These are phyloP conservation scores for Channa striata DNA, from an alignment of 2,797 vertebrate species.

Conservation along the genomic window DNA sequence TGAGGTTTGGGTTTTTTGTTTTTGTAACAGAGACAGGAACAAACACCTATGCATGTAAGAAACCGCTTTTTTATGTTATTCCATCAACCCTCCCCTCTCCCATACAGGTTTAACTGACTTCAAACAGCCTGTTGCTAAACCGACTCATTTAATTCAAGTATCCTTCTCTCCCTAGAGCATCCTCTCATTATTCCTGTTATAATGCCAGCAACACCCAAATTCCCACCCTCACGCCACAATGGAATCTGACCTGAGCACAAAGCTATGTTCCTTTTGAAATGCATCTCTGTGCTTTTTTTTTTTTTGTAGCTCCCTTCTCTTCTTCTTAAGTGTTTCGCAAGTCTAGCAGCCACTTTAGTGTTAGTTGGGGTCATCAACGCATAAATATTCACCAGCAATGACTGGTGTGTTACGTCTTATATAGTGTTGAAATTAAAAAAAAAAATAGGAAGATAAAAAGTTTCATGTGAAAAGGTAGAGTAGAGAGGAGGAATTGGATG, in stretches of 20 bases:
- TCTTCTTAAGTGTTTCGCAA: conserved; percentile 57
- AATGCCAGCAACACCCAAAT: conserved; percentile 82
- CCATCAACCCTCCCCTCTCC: conserved; percentile 25
- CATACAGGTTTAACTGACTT: conserved; percentile 63
- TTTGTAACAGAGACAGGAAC: not conserved
- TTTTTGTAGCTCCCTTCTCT: conserved; percentile 48
- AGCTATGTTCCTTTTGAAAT: conserved; percentile 81
- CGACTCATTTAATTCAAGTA: conserved; percentile 74
- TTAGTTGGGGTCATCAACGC: conserved; percentile 39
- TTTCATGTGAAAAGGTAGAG: conserved; percentile 32
- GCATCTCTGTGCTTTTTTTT: conserved; percentile 32
- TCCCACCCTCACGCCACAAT: conserved; percentile 82
- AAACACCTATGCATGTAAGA: conserved; percentile 5
- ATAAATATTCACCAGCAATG: conserved; percentile 61
- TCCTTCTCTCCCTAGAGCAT: conserved; percentile 79
- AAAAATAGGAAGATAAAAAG: conserved; percentile 49
- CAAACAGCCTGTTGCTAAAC: conserved; percentile 75
- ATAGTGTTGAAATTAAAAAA: conserved; percentile 55
- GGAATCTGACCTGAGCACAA: conserved; percentile 79
- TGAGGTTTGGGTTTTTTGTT: not conserved
- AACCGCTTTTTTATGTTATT: conserved; percentile 40
- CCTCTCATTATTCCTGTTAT: conserved; percentile 82
- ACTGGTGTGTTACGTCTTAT: conserved; percentile 36
- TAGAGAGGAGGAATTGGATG: conserved; percentile 16
- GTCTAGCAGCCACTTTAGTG: conserved; percentile 32